Conservation (phyloP, 2,113 vertebrate genomes). For the Lycocorax pyrrhopterus region DNA sequence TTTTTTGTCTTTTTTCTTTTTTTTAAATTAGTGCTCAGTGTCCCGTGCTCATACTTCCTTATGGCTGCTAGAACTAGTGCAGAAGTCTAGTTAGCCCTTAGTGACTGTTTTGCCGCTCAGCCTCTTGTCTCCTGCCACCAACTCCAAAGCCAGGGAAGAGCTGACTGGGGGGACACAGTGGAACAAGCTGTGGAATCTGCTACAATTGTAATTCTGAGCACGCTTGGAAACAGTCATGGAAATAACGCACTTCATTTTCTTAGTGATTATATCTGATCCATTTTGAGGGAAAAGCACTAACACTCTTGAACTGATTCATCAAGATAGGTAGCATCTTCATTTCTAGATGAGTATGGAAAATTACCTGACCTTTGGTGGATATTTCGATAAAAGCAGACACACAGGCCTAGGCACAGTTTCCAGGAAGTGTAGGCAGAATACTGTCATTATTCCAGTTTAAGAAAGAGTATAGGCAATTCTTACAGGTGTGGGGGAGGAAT, state of each 20-base stretch:
- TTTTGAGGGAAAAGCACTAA: slow-evolving; percentile 24
- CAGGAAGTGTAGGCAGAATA: slow-evolving; percentile 61
- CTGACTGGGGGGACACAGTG: neutral
- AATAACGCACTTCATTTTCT: neutral
- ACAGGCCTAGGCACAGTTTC: slow-evolving; percentile 10
- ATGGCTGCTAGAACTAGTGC: neutral
- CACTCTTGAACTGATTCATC: slow-evolving; percentile 20
- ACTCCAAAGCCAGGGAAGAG: neutral
- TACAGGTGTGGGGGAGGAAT: neutral
- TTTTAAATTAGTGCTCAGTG: neutral
- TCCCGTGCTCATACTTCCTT: neutral
- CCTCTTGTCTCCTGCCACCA: neutral
- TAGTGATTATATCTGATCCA: neutral
- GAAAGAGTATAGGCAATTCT: neutral
- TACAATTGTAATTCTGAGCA: neutral
- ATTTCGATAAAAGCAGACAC: slow-evolving; percentile 54
- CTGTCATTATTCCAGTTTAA: neutral
- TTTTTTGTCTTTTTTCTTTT: neutral
- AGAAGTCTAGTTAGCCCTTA: neutral
- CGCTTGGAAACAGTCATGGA: neutral
- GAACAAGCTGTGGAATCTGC: neutral
- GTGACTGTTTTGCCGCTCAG: neutral
- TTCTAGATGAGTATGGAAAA: slow-evolving; percentile 59
- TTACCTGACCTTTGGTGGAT: slow-evolving; percentile 66
- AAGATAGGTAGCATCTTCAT: neutral